Conservation (phyloP, 2,888 invertebrate genomes). For the Nemurella pictetii region DNA sequence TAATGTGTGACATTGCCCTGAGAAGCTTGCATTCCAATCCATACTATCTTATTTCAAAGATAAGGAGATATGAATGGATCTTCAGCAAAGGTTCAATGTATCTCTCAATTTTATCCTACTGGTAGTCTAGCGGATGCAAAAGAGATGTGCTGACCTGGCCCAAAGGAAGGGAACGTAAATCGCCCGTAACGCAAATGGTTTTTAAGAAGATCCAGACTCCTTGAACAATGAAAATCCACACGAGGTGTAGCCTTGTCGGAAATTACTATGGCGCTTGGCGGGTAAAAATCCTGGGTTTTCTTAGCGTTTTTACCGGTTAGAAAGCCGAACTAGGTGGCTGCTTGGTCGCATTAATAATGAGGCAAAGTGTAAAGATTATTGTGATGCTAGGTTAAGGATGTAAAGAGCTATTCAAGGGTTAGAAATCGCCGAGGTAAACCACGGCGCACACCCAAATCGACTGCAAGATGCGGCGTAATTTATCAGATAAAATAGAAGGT, state of each 20-base stretch:
- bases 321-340: background rate
- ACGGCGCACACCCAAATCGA: slow-evolving; percentile 20
- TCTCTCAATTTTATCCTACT: too few species aligned
- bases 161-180: too few species aligned
- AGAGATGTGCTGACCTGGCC: too few species aligned
- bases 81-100: too few species aligned
- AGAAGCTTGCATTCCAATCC: too few species aligned
- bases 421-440: background rate
- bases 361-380: background rate
- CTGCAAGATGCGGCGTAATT: slow-evolving; percentile 27
- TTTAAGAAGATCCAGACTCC: background rate
- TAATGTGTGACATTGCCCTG: too few species aligned
- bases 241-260: background rate
- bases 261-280: slow-evolving; percentile 43
- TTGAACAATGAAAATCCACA: background rate
- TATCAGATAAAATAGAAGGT: background rate
- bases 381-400: background rate
- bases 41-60: too few species aligned
- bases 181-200: background rate
- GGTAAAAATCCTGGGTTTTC: slow-evolving; percentile 37
- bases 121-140: too few species aligned
- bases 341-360: background rate
- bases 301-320: background rate
- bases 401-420: background rate
- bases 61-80: too few species aligned